Conservation (phyloP, 1,140 invertebrate genomes). For the Drosophila funebris region DNA sequence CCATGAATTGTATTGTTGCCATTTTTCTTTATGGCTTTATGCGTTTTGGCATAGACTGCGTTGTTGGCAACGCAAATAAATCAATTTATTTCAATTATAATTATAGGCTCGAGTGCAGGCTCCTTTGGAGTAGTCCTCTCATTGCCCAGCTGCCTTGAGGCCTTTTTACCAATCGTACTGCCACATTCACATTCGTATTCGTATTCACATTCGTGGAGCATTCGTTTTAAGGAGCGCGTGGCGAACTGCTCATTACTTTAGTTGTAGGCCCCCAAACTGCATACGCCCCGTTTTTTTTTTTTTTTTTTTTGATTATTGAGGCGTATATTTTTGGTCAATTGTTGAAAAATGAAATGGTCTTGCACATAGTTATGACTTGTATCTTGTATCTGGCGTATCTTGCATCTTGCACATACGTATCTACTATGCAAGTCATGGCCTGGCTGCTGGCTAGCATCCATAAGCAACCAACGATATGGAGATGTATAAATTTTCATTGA, state of each 20-base stretch:
- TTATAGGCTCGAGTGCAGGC: conserved; percentile 68
- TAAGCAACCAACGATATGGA: conserved; percentile 5
- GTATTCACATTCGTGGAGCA: background rate
- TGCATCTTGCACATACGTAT: conserved; percentile 37
- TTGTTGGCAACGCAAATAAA: conserved; percentile 69
- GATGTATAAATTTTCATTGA: conserved; percentile 60
- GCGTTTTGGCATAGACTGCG: conserved; percentile 76
- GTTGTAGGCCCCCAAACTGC: conserved; percentile 35
- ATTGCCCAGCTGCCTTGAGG: conserved; percentile 39
- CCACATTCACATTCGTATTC: conserved; percentile 3
- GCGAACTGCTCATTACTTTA: conserved; percentile 82
- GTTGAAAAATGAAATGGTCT: conserved; percentile 81
- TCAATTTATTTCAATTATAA: conserved; percentile 83
- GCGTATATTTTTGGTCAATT: conserved; percentile 73
- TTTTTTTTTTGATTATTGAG: conserved; percentile 67
- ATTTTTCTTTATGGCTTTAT: conserved; percentile 82
- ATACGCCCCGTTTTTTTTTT: conserved; percentile 65
- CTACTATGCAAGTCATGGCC: conserved; percentile 13
- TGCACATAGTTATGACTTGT: conserved; percentile 69
- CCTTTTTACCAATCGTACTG: background rate
- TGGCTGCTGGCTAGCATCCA: conserved; percentile 55
- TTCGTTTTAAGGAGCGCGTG: conserved; percentile 58
- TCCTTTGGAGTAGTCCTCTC: conserved; percentile 13
- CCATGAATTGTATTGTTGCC: conserved; percentile 74
- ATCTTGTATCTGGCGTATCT: conserved; percentile 18